These are phyloP conservation scores for Rhadina sibilatrix DNA, from an alignment of 2,113 vertebrate species.

Conservation along the genomic window DNA sequence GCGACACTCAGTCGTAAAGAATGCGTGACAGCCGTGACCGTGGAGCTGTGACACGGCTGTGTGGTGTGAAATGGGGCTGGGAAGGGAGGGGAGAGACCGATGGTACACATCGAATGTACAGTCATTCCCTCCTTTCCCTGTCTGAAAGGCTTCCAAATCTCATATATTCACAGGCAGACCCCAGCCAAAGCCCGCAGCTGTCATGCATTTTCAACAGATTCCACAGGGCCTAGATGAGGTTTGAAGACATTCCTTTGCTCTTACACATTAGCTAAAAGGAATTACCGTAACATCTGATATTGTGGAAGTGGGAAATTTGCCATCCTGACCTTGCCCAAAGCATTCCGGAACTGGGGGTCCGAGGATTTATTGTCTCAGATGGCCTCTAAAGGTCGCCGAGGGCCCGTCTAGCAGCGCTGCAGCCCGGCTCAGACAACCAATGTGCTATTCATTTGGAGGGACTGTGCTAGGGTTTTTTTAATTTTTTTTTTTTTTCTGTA, in stretches of 20 bases:
- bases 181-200: constrained; percentile 92
- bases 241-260: constrained; percentile 92
- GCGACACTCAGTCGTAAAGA: not conserved
- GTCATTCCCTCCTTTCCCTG: constrained; percentile 71
- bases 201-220: constrained; percentile 99
- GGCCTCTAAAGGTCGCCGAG: constrained; percentile 78
- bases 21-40: constrained; percentile 17
- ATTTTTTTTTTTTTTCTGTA: not conserved
- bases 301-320: constrained; percentile 93
- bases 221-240: constrained; percentile 88
- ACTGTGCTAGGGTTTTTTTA: not conserved
- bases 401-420: constrained; percentile 33
- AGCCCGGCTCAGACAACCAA: constrained; percentile 66
- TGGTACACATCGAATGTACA: constrained; percentile 57
- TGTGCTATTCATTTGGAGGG: constrained; percentile 82
- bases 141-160: constrained; percentile 81
- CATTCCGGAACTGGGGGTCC: constrained; percentile 87
- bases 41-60: constrained; percentile 16
- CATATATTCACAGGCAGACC: constrained; percentile 81
- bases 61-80: constrained; percentile 44
- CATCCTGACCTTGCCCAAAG: constrained; percentile 92
- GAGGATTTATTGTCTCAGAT: constrained; percentile 89
- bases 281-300: constrained; percentile 98
- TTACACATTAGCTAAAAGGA: constrained; percentile 94
- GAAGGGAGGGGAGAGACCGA: not conserved